Conservation (phyloP, 2,113 vertebrate genomes). For the Festucalex cinctus region DNA sequence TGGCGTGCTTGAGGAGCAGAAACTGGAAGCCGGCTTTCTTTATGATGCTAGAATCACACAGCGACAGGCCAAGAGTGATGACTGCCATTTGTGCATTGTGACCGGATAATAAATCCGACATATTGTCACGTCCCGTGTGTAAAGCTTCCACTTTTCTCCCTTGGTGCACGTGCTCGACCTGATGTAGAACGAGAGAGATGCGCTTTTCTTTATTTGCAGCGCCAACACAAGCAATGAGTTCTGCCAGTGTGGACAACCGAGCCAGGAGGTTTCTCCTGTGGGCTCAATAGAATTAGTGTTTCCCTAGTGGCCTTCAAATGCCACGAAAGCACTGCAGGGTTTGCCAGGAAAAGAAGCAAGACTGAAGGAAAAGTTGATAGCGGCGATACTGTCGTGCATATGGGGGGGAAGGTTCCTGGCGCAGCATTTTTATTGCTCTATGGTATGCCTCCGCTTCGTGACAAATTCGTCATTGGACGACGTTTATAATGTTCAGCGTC, state of each 20-base stretch:
- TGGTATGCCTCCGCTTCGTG: not conserved
- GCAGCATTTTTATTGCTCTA: constrained; percentile 10
- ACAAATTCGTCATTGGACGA: constrained; percentile 4
- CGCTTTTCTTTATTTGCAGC: constrained; percentile 32
- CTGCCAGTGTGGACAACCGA: constrained; percentile 36
- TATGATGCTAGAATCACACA: constrained; percentile 3
- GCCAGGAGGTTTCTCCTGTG: constrained; percentile 40
- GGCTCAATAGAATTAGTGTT: constrained; percentile 54
- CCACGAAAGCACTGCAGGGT: constrained; percentile 25
- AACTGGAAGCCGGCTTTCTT: constrained; percentile 17
- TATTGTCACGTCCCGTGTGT: constrained; percentile 11
- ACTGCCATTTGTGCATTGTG: constrained; percentile 1
- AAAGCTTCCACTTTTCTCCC: not conserved
- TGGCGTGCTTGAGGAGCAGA: constrained; percentile 14
- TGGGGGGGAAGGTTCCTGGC: constrained; percentile 9
- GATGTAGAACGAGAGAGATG: constrained; percentile 29
- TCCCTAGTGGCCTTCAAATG: constrained; percentile 30
- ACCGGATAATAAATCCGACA: constrained; percentile 12
- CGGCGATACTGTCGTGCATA: constrained; percentile 1
- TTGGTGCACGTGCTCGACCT: constrained; percentile 16
- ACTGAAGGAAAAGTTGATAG: constrained; percentile 33
- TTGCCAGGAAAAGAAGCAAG: constrained; percentile 21
- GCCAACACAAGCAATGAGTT: constrained; percentile 63
- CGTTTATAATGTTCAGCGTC: not conserved
- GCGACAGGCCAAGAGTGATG: not conserved